Conservation (phyloP, 1,140 invertebrate species). For the Drosophila tsacasi region DNA sequence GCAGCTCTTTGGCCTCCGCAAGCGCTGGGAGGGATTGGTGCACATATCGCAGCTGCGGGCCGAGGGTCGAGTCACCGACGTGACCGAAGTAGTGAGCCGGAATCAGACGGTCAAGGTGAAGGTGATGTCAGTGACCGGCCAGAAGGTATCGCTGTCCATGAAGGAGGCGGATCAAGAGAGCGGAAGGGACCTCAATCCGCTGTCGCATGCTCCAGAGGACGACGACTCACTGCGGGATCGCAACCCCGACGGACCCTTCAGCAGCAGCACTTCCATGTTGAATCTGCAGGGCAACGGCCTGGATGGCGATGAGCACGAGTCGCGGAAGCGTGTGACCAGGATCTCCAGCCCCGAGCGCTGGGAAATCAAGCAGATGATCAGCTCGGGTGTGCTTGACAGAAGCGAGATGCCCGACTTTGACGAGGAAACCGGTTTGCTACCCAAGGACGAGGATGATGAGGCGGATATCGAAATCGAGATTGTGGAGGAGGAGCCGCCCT, state of each 20-base stretch:
- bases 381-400: slow-evolving; percentile 93
- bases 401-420: slow-evolving; percentile 97
- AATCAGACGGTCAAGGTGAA: slow-evolving; percentile 97
- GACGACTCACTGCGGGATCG: slow-evolving; percentile 89
- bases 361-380: slow-evolving; percentile 96
- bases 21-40: slow-evolving; percentile 97
- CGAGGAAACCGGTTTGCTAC: slow-evolving; percentile 92
- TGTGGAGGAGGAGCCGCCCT: slow-evolving; percentile 99
- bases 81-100: slow-evolving; percentile 96
- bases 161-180: slow-evolving; percentile 99
- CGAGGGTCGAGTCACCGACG: slow-evolving; percentile 97
- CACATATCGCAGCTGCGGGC: slow-evolving; percentile 98
- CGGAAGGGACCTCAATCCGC: slow-evolving; percentile 97
- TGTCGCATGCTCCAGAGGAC: slow-evolving; percentile 87
- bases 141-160: slow-evolving; percentile 98
- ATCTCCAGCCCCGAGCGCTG: slow-evolving; percentile 98
- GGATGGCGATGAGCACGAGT: slow-evolving; percentile 92
- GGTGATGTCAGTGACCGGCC: slow-evolving; percentile 95
- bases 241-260: slow-evolving; percentile 93
- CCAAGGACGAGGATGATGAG: slow-evolving; percentile 96
- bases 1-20: slow-evolving; percentile 95
- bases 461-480: slow-evolving; percentile 99
- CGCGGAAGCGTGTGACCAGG: slow-evolving; percentile 93
- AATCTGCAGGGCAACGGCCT: slow-evolving; percentile 87
- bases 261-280: slow-evolving; percentile 88